Evolutionary conservation across 2,113 vertebrate species (phyloP).

Genomic region (Apodemus speciosus): DNA sequence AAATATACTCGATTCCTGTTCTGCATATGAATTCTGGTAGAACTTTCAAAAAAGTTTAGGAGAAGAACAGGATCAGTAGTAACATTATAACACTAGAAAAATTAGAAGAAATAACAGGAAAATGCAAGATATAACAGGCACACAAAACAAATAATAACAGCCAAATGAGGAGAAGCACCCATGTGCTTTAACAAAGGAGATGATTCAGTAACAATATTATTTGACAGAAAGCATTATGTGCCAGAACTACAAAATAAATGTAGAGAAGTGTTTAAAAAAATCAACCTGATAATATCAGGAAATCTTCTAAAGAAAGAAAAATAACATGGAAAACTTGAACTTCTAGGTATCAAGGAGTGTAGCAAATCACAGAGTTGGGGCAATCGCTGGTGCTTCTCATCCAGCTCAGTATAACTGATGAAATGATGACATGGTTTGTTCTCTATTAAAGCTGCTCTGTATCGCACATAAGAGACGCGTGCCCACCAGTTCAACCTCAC

Average conservation of each 20-base stretch:
- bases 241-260: background rate
- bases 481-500: no score
- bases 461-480: background rate
- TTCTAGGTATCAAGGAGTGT: background rate
- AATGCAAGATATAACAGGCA: background rate
- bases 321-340: background rate
- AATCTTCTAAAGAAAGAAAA: background rate
- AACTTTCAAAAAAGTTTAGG: constrained; percentile 25
- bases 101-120: background rate
- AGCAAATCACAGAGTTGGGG: no score
- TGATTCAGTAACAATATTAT: background rate
- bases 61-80: background rate
- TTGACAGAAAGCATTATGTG: background rate
- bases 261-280: background rate
- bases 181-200: background rate
- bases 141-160: constrained; percentile 22
- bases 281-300: background rate
- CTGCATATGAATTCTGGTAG: background rate
- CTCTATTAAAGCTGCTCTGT: background rate
- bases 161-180: background rate
- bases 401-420: background rate
- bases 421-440: background rate
- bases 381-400: background rate
- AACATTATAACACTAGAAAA: constrained; percentile 38
- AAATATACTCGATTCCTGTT: background rate